Base-by-base conservation (phyloP, 1,140 invertebrate genomes). In the Drosophila erecta region DNA sequence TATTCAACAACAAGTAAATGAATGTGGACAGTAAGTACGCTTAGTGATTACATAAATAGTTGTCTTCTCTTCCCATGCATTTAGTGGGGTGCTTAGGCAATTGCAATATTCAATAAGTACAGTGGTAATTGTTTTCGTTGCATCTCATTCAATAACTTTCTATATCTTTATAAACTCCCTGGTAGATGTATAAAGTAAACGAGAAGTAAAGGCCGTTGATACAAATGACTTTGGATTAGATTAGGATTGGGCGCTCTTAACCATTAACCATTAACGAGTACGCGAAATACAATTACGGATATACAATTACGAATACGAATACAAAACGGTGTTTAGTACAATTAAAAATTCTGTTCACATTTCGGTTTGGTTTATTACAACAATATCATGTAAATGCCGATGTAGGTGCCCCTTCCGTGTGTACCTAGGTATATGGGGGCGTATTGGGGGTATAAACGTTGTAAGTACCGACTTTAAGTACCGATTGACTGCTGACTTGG, bases 311-410 rank as follows among this genome's bases (percentile, higher is more conserved):
- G 61, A 76, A 57, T 75, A 75, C 72, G 72, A 75, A 76, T 87
- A 87, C 83, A 87, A 87, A 87, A 87, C 81, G 81, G 81, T 86
- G 84, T 79, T 83, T 89, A 87, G 83, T 87, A 87, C 67, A 87
- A 89, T 86, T 89, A 89, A 87, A 89, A 87, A 87, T 87, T 87
- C 83, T 87, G 75, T 87, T 89, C 83, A 87, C 83, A 87, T 86
- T 87, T 87, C 71, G 71, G 79, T 89, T 87, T 86, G 79, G 83
- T 86, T 86, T 87, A 86, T 86, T 86, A 86, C 83, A 86, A 76
- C 72, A 86, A 81, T 81, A 87, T 83, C 71, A 76, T 86, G 77
- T 85, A 81, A 77, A 81, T 86, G 74, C 79, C 66, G 72, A 78
- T 85, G 47, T 30, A 17, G 47, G 10, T 30, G 47, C 47, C 47